These are phyloP conservation scores for Paedocypris micromegethes DNA, from an alignment of 2,797 vertebrate species.

Conservation along the genomic window DNA sequence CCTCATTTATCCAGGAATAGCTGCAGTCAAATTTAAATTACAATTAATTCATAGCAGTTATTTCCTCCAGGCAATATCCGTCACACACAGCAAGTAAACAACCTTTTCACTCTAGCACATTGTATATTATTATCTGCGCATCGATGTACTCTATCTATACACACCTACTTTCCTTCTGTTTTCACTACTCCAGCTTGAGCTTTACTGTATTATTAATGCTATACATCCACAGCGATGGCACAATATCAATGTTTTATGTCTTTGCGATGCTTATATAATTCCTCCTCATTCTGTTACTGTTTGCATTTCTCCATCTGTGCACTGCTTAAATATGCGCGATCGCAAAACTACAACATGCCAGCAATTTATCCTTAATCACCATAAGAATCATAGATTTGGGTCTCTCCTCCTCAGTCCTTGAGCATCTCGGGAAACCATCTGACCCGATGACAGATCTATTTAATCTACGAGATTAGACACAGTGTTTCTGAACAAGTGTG, in stretches of 20 bases:
- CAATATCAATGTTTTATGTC: not conserved
- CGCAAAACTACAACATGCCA: not conserved
- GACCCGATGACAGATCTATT: slow-evolving; percentile 7
- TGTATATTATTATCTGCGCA: not conserved
- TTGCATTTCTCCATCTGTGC: not conserved
- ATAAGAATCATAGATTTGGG: not conserved
- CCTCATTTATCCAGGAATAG: too few species aligned
- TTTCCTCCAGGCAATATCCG: not conserved
- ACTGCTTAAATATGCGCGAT: too few species aligned
- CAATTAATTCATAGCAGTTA: not conserved
- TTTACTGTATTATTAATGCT: not conserved
- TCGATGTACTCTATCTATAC: not conserved
- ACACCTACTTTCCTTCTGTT: not conserved
- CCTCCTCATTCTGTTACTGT: not conserved
- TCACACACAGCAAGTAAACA: not conserved
- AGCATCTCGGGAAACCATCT: slow-evolving; percentile 10
- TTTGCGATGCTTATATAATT: slow-evolving; percentile 1
- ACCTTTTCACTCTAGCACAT: too few species aligned
- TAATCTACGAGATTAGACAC: not conserved
- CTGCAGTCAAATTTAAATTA: not conserved
- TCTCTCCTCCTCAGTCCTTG: slow-evolving; percentile 3
- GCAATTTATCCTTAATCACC: not conserved
- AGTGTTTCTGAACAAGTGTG: not conserved
- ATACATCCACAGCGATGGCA: not conserved
- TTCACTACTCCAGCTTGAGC: not conserved